These are phyloP conservation scores for Drosophila orena DNA, from an alignment of 1,140 invertebrate species.

Conservation along the genomic window DNA sequence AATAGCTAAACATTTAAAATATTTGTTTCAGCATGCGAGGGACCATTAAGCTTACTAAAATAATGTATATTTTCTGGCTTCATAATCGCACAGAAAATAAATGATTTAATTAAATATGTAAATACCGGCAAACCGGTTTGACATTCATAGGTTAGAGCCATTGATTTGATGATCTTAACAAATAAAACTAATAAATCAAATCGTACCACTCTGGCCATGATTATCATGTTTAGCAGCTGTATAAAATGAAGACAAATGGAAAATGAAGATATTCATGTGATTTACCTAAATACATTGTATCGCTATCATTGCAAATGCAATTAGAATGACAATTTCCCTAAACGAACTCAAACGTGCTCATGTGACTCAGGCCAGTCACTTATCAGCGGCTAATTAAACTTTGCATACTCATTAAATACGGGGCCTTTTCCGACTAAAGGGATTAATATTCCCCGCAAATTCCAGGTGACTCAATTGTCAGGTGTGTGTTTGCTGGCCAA, in stretches of 20 bases:
- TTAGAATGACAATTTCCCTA: background rate
- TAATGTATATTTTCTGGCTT: background rate
- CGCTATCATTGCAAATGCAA: background rate
- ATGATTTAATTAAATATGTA: constrained; percentile 9
- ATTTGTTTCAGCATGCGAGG: background rate
- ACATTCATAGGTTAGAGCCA: constrained; percentile 1
- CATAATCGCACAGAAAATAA: background rate
- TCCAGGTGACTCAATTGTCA: constrained; percentile 21
- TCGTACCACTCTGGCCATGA: background rate
- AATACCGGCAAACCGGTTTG: constrained; percentile 10
- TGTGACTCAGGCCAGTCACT: constrained; percentile 10
- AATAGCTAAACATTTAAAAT: background rate
- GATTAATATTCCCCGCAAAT: background rate
- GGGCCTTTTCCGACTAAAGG: constrained; percentile 15
- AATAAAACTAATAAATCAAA: constrained; percentile 17
- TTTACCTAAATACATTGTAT: too few species aligned
- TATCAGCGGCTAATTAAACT: constrained; percentile 1
- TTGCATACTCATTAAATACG: constrained; percentile 13
- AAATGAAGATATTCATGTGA: too few species aligned
- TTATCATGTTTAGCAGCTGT: constrained; percentile 12
- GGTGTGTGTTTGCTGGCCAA: constrained; percentile 1
- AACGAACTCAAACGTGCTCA: background rate
- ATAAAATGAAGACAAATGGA: background rate
- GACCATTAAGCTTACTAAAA: too few species aligned
- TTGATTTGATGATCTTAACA: constrained; percentile 6